Percentiles rank a stretch among this genome's conserved stretches.
Evolutionary conservation across 2,797 vertebrate species (phyloP).

Genomic region (Sebastes hubbsi): DNA sequence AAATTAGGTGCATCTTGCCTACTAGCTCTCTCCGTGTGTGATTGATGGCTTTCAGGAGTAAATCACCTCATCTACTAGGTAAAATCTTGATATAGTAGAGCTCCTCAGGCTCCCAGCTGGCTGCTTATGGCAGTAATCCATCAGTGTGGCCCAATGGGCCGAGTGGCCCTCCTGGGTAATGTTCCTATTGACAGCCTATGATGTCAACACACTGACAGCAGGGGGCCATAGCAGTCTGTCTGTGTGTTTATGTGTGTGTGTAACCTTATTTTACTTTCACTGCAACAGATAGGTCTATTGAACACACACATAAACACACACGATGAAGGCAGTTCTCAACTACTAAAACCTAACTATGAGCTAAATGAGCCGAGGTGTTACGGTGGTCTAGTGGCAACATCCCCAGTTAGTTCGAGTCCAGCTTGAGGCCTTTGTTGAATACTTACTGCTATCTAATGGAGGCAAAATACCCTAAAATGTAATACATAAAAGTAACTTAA

Average conservation of each 20-base stretch:
- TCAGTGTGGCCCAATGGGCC: conserved; percentile 79
- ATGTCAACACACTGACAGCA: conserved; percentile 74
- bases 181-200: conserved; percentile 81
- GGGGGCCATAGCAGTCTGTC: conserved; percentile 24
- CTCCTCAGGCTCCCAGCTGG: conserved; percentile 72
- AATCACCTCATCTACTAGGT: conserved; percentile 81
- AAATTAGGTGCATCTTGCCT: conserved; percentile 72
- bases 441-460: background rate
- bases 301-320: conserved; percentile 14
- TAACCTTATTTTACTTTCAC: conserved; percentile 44
- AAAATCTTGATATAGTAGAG: conserved; percentile 79
- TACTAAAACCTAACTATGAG: background rate
- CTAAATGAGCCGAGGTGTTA: background rate
- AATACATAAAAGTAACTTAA: background rate
- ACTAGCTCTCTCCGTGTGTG: conserved; percentile 63
- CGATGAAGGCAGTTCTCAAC: background rate
- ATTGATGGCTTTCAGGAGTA: conserved; percentile 79
- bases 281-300: conserved; percentile 4
- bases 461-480: background rate
- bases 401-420: background rate
- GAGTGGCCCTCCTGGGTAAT: conserved; percentile 77
- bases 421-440: background rate
- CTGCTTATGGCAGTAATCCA: conserved; percentile 81
- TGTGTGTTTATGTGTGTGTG: conserved; percentile 37
- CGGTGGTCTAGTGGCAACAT: background rate